These are phyloP conservation scores for Doryteuthis pealeii DNA, from an alignment of 1,140 invertebrate species.

Conservation along the genomic window DNA sequence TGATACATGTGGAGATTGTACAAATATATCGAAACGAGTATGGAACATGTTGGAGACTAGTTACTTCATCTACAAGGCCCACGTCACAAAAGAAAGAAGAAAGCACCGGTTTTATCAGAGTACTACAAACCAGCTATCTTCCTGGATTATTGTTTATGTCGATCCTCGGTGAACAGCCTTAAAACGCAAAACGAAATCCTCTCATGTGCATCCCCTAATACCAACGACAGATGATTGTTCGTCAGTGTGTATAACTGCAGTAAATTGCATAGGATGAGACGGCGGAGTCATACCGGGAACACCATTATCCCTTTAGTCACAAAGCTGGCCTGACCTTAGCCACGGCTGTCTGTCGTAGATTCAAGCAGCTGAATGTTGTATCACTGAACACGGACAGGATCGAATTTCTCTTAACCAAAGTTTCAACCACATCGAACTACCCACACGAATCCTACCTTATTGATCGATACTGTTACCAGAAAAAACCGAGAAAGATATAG, in stretches of 20 bases:
- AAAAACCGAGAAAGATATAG: slow-evolving; percentile 37
- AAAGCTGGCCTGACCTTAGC: not conserved
- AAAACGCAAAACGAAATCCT: not conserved
- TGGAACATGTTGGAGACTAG: not conserved
- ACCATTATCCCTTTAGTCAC: no score
- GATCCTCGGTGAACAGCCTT: not conserved
- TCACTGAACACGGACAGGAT: not conserved
- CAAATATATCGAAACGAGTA: slow-evolving; percentile 8
- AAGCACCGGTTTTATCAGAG: not conserved
- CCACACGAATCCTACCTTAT: not conserved
- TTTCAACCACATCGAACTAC: not conserved
- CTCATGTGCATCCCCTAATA: not conserved
- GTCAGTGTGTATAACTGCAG: not conserved
- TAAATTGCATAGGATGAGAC: not conserved
- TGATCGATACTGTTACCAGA: not conserved
- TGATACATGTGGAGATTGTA: not conserved
- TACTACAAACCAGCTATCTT: not conserved
- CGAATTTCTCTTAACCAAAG: not conserved
- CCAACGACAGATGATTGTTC: not conserved
- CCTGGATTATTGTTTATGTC: not conserved
- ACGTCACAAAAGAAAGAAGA: not conserved
- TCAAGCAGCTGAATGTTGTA: not conserved
- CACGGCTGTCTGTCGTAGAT: not conserved
- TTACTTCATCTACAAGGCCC: not conserved
- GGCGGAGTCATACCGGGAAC: not conserved